These are phyloP conservation scores for Megaleporinus macrocephalus DNA, from an alignment of 2,113 vertebrate genomes.

Conservation along the genomic window DNA sequence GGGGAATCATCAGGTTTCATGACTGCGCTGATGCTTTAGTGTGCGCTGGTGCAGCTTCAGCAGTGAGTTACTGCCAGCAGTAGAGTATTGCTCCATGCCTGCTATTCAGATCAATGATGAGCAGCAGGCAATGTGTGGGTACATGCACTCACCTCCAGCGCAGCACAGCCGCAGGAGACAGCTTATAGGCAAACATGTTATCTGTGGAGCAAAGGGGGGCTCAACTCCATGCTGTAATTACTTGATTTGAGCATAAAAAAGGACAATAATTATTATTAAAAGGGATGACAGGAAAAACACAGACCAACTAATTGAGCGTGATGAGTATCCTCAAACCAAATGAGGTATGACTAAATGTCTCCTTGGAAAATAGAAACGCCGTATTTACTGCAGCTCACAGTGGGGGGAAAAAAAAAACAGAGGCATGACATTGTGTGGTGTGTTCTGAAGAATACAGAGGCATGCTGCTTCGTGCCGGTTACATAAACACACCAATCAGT, in stretches of 20 bases:
- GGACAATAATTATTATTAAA: constrained; percentile 65
- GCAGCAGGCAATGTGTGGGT: constrained; percentile 39
- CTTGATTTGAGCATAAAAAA: constrained; percentile 58
- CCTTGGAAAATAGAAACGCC: constrained; percentile 63
- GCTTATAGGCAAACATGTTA: constrained; percentile 33
- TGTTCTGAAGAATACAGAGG: constrained; percentile 31
- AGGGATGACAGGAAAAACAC: constrained; percentile 64
- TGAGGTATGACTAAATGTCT: constrained; percentile 72
- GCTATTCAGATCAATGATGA: constrained; percentile 52
- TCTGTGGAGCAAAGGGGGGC: constrained; percentile 14
- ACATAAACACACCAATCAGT: constrained; percentile 65
- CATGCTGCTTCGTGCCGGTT: constrained; percentile 57
- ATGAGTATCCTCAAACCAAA: constrained; percentile 70
- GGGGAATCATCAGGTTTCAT: constrained; percentile 64
- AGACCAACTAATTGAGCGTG: constrained; percentile 68
- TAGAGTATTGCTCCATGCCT: constrained; percentile 53
- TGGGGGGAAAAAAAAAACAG: constrained; percentile 21
- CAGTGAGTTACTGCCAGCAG: constrained; percentile 37
- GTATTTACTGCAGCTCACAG: constrained; percentile 54
- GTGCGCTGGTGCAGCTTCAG: constrained; percentile 49
- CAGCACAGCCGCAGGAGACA: constrained; percentile 35
- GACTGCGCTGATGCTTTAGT: constrained; percentile 57
- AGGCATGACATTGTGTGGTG: constrained; percentile 41
- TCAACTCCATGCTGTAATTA: constrained; percentile 53
- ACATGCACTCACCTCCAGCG: constrained; percentile 32